These are phyloP conservation scores for Rhynchotus rufescens DNA, from an alignment of 2,797 vertebrate genomes.

Conservation along the genomic window DNA sequence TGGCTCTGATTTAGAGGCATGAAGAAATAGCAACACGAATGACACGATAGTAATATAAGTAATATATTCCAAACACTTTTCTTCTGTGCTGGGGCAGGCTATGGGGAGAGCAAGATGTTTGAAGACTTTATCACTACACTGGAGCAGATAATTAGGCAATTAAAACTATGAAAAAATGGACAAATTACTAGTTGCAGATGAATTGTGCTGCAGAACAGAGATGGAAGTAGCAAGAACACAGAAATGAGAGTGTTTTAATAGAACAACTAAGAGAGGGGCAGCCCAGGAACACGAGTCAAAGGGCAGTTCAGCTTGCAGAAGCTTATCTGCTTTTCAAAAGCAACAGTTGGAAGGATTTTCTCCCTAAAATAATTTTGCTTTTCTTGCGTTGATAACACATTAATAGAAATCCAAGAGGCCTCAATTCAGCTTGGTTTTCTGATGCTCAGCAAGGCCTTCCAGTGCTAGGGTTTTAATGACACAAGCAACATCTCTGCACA, in stretches of 20 bases:
- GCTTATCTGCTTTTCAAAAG: neutral
- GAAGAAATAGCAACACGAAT: neutral
- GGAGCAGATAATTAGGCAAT: constrained; percentile 58
- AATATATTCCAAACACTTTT: neutral
- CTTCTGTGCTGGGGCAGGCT: neutral
- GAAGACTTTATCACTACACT: constrained; percentile 37
- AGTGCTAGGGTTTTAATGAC: neutral
- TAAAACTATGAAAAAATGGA: constrained; percentile 53
- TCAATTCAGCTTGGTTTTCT: neutral
- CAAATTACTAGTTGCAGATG: constrained; percentile 40
- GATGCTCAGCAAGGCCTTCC: neutral
- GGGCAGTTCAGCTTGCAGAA: neutral
- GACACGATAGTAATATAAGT: neutral
- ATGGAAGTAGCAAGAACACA: neutral
- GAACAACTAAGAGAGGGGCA: neutral
- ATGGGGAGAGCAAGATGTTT: neutral
- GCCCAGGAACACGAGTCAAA: neutral
- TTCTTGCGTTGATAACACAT: neutral
- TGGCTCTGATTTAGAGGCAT: neutral
- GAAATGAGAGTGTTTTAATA: neutral
- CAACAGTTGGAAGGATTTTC: neutral
- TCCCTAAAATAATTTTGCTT: neutral
- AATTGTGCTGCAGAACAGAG: neutral
- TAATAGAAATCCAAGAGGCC: neutral
- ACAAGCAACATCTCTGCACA: neutral